These are phyloP conservation scores for Zophobas atratus DNA, from an alignment of 1,140 invertebrate species.

Conservation along the genomic window DNA sequence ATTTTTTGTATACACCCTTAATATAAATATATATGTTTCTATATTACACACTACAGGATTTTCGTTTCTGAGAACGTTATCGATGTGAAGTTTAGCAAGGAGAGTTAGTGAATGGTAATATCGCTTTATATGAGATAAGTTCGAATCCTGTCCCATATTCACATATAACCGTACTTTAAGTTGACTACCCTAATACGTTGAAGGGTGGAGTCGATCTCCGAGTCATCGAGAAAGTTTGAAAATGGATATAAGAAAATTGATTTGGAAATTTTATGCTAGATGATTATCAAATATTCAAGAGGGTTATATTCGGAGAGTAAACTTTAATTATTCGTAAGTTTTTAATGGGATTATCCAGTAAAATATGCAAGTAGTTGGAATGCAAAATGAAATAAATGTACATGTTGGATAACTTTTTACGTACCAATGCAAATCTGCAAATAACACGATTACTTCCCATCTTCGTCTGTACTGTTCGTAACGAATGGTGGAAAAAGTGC, in stretches of 20 bases:
- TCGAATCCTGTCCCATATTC: slow-evolving; percentile 6
- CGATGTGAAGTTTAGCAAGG: slow-evolving; percentile 2
- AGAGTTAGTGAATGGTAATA: slow-evolving; percentile 16
- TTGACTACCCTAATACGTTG: slow-evolving; percentile 7
- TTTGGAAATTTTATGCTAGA: slow-evolving; percentile 5
- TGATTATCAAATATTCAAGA: slow-evolving; percentile 8
- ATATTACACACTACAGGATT: no score
- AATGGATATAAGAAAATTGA: slow-evolving; percentile 31
- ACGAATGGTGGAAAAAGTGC: no score
- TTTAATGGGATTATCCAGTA: not conserved
- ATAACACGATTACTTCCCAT: no score
- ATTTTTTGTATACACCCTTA: no score
- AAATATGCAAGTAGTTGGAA: not conserved
- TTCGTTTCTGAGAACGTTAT: slow-evolving; percentile 2
- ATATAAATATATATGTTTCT: no score
- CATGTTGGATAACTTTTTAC: no score
- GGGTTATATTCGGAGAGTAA: not conserved
- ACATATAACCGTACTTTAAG: slow-evolving; percentile 26
- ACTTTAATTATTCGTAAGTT: slow-evolving; percentile 11
- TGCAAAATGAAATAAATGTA: no score
- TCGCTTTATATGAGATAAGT: slow-evolving; percentile 26
- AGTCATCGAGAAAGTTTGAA: slow-evolving; percentile 3
- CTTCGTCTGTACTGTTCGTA: no score
- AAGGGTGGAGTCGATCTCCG: not conserved
- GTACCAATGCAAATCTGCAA: no score